Evolutionary conservation across 2,888 invertebrate species (phyloP), one percentile per base, ranked within the genome.

Genomic region (Halictus ligatus): DNA sequence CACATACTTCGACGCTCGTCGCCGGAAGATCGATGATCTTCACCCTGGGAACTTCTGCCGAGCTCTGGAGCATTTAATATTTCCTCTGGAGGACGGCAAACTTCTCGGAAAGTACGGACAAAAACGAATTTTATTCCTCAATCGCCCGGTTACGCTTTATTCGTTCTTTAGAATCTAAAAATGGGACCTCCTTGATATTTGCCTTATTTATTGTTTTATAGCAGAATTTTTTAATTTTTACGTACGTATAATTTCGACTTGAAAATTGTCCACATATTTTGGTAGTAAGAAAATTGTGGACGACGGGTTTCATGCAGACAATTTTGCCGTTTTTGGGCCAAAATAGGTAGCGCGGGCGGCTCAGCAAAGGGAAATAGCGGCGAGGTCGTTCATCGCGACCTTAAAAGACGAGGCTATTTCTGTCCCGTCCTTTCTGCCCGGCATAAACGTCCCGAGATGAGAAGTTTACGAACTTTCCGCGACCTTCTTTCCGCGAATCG

Each of bases 401-500:
- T 88, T 86, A 90, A 90, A 89, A 85, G 86, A 85, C 86, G 81
- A 35, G 67, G 88, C 81, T 89, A 90, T 90, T 90, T 88, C 80
- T 76, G 86, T 86, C 80, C 69, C 71, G 81, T 80, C 80, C 77
- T 89, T 84, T 80, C 82, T 74, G 43, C 67, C 80, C 81, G n/a
- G 77, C 40, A 76, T 80, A 75, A 89, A 86, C 87, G 74, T 83
- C 84, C 67, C 80, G 74, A 81, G 81, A 85, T 88, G 88, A 86
- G 80, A 83, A 88, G 88, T 88, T 88, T 85, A 83, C 82, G 80
- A 80, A 85, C 86, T 79, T 78, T 80, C 60, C 75, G 69, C 85
- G 78, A 78, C 83, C 78, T 83, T 78, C 76, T 79, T 82, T 72
- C 46, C 64, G 64, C 69, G 78, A 84, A 75, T 85, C 75, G 50